phyloP scores from a whole-genome alignment of 2,113 vertebrate genomes.

The Phylloscopus whistleri region DNA sequence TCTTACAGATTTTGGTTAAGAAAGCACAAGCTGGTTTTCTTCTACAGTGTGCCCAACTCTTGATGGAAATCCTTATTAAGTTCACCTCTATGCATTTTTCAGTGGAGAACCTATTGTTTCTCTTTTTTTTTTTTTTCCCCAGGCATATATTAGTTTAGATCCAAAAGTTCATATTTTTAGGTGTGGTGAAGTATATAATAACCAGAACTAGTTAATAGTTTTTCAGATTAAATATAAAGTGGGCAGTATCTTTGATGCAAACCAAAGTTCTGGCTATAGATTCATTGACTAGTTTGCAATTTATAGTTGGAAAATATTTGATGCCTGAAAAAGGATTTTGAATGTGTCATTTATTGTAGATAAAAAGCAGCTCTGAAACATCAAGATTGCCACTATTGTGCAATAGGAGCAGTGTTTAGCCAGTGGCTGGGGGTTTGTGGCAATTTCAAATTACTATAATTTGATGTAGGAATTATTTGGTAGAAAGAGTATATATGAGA shows the following conservation, averaged over 20 bases:
- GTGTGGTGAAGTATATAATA: not conserved
- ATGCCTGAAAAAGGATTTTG: not conserved
- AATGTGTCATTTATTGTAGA: not conserved
- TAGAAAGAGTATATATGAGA: not conserved
- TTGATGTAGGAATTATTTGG: not conserved
- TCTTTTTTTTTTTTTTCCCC: not conserved
- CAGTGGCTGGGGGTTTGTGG: not conserved
- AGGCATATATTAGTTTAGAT: not conserved
- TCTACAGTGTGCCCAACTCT: not conserved
- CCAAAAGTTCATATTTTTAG: not conserved
- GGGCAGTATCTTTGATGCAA: not conserved
- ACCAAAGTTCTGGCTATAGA: not conserved
- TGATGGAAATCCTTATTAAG: not conserved
- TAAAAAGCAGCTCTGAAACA: not conserved
- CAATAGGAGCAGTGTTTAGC: not conserved
- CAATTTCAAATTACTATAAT: not conserved
- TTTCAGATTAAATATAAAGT: not conserved
- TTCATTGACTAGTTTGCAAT: not conserved
- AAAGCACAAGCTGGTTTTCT: not conserved
- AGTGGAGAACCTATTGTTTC: not conserved
- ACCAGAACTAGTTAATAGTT: not conserved
- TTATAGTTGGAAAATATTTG: not conserved
- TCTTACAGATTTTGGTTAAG: not conserved
- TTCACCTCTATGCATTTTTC: not conserved
- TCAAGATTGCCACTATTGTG: not conserved